Evolutionary conservation across 1,140 invertebrate genomes (phyloP).

Genomic region (Lepidurus arcticus): DNA sequence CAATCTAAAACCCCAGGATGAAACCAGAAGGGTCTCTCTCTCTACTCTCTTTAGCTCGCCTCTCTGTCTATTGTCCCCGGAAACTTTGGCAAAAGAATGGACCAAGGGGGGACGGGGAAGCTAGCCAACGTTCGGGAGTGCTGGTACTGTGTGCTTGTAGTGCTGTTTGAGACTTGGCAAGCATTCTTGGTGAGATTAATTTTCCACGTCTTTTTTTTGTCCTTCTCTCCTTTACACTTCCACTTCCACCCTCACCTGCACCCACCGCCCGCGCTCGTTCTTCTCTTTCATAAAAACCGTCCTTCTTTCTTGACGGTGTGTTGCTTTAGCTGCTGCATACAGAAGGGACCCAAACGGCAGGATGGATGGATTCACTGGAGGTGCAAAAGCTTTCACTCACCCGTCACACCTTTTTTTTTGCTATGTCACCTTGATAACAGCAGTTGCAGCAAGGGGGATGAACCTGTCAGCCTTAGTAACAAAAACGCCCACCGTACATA

Average conservation of each 20-base stretch:
- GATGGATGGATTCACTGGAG: conserved; percentile 9
- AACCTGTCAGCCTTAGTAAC: background rate
- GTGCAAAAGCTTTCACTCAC: conserved; percentile 10
- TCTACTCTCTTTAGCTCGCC: background rate
- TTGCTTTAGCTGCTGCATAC: background rate
- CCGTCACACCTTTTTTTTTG: conserved; percentile 20
- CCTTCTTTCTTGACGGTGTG: conserved; percentile 4
- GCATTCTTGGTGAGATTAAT: conserved; percentile 15
- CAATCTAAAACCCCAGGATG: conserved; percentile 13
- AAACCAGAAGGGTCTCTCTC: conserved; percentile 17
- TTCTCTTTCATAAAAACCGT: background rate
- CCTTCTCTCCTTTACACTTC: background rate
- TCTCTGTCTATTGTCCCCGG: conserved; percentile 6
- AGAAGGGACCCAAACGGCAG: background rate
- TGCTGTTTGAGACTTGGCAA: background rate
- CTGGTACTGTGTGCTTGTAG: background rate
- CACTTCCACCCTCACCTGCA: background rate
- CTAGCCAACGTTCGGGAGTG: conserved; percentile 17
- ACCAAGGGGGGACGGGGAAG: background rate
- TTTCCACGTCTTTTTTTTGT: background rate
- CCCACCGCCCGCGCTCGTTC: background rate
- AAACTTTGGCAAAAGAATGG: conserved; percentile 18
- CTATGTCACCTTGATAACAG: conserved; percentile 2
- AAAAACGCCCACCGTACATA: background rate
- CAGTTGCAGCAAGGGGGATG: conserved; percentile 9